phyloP scores from a whole-genome alignment of 2,113 vertebrate species.

The Amazona vittata region DNA sequence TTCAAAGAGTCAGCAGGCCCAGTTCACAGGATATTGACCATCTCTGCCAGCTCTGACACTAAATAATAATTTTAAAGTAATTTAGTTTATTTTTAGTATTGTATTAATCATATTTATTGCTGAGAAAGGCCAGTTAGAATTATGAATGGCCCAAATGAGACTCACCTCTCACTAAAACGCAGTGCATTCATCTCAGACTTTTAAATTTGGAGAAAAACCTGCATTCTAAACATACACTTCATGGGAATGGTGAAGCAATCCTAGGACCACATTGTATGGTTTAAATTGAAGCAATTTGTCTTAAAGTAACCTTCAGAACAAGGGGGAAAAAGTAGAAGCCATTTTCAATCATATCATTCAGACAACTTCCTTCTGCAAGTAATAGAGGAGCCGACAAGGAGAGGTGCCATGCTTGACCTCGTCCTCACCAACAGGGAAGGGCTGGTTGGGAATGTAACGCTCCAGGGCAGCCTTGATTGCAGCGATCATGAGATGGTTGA shows the following conservation, averaged over 20 bases:
- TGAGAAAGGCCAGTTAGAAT: background rate
- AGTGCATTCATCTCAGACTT: background rate
- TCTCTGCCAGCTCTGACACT: background rate
- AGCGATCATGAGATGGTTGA: no score
- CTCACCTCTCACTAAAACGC: background rate
- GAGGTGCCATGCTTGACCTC: no score
- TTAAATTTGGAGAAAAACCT: background rate
- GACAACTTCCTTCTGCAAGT: no score
- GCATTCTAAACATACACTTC: background rate
- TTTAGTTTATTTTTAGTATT: background rate
- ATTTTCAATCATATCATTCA: background rate
- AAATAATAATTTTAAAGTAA: background rate
- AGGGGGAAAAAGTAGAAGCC: background rate
- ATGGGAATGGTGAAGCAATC: background rate
- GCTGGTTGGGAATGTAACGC: no score
- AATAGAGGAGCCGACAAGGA: no score
- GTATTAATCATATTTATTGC: background rate
- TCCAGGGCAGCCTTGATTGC: no score
- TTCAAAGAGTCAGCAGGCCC: background rate
- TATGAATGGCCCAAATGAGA: background rate
- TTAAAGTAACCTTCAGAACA: background rate
- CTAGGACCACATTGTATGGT: background rate
- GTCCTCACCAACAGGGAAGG: no score
- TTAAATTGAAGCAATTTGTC: background rate
- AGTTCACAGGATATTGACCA: background rate